Evolutionary conservation across 2,797 vertebrate species (phyloP).

Genomic region (Clarias laeviceps): DNA sequence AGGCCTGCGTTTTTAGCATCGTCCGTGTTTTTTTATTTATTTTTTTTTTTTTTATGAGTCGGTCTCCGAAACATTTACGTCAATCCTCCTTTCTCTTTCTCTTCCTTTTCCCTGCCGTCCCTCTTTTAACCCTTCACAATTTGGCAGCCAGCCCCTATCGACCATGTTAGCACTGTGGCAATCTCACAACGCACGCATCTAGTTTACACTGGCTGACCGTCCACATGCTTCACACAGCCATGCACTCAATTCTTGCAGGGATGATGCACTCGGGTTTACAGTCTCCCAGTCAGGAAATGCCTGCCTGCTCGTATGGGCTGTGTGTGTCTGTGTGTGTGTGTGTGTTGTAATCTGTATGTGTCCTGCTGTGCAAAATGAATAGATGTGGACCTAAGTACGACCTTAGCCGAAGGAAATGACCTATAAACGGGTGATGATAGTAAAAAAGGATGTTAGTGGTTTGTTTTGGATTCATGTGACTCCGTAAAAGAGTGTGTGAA

Average conservation of each 20-base stretch:
- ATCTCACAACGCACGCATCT: slow-evolving; percentile 15
- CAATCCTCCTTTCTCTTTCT: slow-evolving; percentile 42
- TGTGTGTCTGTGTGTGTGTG: slow-evolving; percentile 54
- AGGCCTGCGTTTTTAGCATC: slow-evolving; percentile 1
- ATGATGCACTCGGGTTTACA: slow-evolving; percentile 14
- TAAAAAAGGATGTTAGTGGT: slow-evolving; percentile 54
- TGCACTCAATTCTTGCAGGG: not conserved
- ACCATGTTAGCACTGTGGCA: not conserved
- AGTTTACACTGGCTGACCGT: slow-evolving; percentile 36
- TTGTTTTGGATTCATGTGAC: slow-evolving; percentile 56
- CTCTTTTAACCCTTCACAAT: slow-evolving; percentile 29
- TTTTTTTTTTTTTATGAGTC: slow-evolving; percentile 1
- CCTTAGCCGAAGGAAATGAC: slow-evolving; percentile 35
- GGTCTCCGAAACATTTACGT: slow-evolving; percentile 24
- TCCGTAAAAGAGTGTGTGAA: slow-evolving; percentile 46
- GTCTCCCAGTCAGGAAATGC: slow-evolving; percentile 10
- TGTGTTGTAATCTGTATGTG: slow-evolving; percentile 57
- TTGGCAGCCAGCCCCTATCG: slow-evolving; percentile 10
- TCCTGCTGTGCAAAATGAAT: slow-evolving; percentile 25
- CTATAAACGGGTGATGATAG: slow-evolving; percentile 49
- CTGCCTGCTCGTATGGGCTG: slow-evolving; percentile 1
- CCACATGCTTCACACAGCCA: slow-evolving; percentile 38
- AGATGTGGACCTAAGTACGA: slow-evolving; percentile 59
- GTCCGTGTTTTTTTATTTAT: not conserved
- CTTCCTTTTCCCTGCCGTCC: slow-evolving; percentile 44